phyloP scores from a whole-genome alignment of 2,888 invertebrate species.

The Opisthograptis luteolata region DNA sequence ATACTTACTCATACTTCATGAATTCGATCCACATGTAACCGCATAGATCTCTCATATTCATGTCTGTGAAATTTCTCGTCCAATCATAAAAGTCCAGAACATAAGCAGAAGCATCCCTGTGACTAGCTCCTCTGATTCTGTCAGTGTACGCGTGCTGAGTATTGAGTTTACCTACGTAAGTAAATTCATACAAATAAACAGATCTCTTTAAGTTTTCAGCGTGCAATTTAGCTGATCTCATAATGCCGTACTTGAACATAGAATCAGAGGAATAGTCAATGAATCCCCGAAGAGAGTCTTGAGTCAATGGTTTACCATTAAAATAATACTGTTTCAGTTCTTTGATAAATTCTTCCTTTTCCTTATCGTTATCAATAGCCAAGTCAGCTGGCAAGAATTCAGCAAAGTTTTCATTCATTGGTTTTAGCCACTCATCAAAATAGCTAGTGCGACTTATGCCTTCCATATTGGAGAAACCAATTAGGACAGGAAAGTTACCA shows the following conservation, averaged over 20 bases:
- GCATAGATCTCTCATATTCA: conserved; percentile 66
- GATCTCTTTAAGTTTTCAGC: conserved; percentile 50
- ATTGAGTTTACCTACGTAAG: conserved; percentile 66
- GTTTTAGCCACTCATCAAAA: conserved; percentile 64
- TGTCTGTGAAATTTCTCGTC: conserved; percentile 59
- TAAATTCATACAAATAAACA: conserved; percentile 70
- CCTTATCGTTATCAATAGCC: conserved; percentile 50
- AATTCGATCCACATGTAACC: conserved; percentile 81
- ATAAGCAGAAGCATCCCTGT: conserved; percentile 74
- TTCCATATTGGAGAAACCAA: conserved; percentile 75
- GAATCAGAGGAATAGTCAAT: conserved; percentile 73
- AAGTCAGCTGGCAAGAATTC: conserved; percentile 72
- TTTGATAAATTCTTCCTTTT: conserved; percentile 49
- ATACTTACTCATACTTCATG: conserved; percentile 68
- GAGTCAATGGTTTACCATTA: conserved; percentile 55
- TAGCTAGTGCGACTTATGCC: conserved; percentile 68
- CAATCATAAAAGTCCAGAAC: conserved; percentile 66
- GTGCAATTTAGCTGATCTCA: conserved; percentile 68
- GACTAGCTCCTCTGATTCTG: conserved; percentile 68
- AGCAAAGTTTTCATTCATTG: conserved; percentile 69
- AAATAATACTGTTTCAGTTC: conserved; percentile 64
- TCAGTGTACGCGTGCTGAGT: conserved; percentile 67
- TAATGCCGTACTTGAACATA: conserved; percentile 72
- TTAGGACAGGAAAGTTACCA: conserved; percentile 59
- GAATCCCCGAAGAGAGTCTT: conserved; percentile 56